These are phyloP conservation scores for Beroe ovata DNA, from an alignment of 37 sponge, comb jelly and placozoan genomes.

Conservation along the genomic window DNA sequence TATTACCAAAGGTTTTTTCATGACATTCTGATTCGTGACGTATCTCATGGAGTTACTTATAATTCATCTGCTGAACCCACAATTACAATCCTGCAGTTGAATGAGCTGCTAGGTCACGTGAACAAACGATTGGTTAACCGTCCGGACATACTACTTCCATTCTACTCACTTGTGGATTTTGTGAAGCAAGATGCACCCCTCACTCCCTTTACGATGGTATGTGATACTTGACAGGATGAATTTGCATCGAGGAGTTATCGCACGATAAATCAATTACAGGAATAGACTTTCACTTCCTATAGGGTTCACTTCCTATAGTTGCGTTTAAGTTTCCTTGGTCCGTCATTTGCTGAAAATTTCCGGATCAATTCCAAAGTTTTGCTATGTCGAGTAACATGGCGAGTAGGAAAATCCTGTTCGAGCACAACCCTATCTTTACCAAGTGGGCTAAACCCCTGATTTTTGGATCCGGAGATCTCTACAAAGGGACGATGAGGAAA, in stretches of 20 bases:
- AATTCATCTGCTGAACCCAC: no score
- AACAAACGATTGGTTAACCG: conserved; percentile 2
- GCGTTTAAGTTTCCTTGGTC: no score
- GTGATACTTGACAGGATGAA: no score
- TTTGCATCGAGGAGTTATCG: no score
- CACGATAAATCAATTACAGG: no score
- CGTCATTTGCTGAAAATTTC: no score
- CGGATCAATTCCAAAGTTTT: no score
- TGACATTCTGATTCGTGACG: no score
- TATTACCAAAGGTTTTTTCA: conserved; percentile 16
- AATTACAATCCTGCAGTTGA: not conserved
- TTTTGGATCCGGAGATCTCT: conserved; percentile 25
- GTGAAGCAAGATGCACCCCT: not conserved
- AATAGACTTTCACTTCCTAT: no score
- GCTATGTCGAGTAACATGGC: no score
- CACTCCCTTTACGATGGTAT: conserved; percentile 5
- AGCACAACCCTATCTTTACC: not conserved
- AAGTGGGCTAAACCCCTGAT: conserved; percentile 39
- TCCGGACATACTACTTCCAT: not conserved
- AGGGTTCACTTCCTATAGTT: no score
- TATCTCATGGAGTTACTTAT: no score
- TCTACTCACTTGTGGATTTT: not conserved
- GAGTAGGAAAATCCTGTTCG: not conserved
- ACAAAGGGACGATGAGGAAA: not conserved
- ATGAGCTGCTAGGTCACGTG: conserved; percentile 34